A percentile compares a stretch with the other conserved stretches of the same genome.
Evolutionary conservation across 2,888 invertebrate species (phyloP).

Genomic region (Drosophila leonis): DNA sequence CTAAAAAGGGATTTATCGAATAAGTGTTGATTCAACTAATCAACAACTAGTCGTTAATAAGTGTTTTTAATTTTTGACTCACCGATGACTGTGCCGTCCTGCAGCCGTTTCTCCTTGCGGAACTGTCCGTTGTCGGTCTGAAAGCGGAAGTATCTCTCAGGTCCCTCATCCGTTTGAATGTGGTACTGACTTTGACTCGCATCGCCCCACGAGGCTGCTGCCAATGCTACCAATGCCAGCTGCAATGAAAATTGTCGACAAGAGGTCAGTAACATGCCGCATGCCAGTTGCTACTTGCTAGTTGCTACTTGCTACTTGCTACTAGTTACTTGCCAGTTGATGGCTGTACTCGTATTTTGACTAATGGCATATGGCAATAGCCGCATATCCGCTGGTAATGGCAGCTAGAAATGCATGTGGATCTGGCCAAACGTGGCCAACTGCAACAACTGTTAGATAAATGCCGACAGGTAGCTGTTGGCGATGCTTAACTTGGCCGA

Average conservation of each 20-base stretch:
- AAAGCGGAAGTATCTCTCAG: slow-evolving; percentile 94
- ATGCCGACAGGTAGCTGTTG: slow-evolving; percentile 36
- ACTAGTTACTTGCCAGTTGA: slow-evolving; percentile 16
- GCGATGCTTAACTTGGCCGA: slow-evolving; percentile 26
- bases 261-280: slow-evolving; percentile 48
- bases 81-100: slow-evolving; percentile 95
- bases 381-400: slow-evolving; percentile 17
- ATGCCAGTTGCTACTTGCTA: slow-evolving; percentile 16
- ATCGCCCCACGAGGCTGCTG: slow-evolving; percentile 81
- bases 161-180: slow-evolving; percentile 97
- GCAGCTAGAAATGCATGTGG: slow-evolving; percentile 39
- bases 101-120: slow-evolving; percentile 93
- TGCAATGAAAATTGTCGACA: slow-evolving; percentile 66
- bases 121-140: slow-evolving; percentile 96
- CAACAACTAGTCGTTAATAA: background rate
- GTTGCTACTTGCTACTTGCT: slow-evolving; percentile 19
- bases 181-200: slow-evolving; percentile 89
- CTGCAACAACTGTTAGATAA: slow-evolving; percentile 16
- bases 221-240: slow-evolving; percentile 67
- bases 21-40: slow-evolving; percentile 2
- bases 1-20: background rate
- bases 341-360: slow-evolving; percentile 39
- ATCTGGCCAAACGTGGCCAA: slow-evolving; percentile 38
- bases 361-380: slow-evolving; percentile 36
- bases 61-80: slow-evolving; percentile 58